Percentiles rank a stretch among this genome's conserved stretches.
Evolutionary conservation across 2,797 vertebrate genomes (phyloP).

Genomic region (Sebastiscus albofasciatus): DNA sequence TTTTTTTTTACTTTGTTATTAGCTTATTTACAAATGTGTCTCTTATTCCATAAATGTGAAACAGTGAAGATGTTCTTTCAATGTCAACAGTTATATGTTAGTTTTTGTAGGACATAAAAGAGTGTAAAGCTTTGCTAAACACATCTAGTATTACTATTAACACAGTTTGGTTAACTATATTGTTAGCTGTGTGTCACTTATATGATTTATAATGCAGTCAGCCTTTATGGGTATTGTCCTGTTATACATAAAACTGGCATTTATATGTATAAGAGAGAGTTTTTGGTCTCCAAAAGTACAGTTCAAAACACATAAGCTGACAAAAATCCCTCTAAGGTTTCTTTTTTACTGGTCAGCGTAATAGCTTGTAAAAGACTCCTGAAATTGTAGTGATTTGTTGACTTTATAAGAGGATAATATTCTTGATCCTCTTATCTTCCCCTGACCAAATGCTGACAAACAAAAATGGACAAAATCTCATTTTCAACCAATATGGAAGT

Average conservation of each 20-base stretch:
- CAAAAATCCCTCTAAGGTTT: constrained; percentile 11
- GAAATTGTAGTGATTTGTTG: constrained; percentile 40
- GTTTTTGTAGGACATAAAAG: neutral
- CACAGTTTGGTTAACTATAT: neutral
- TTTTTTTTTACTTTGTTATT: neutral
- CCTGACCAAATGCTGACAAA: constrained; percentile 55
- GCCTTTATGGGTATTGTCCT: neutral
- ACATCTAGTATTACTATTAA: neutral
- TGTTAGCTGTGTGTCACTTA: neutral
- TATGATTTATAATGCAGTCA: neutral
- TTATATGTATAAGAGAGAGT: neutral
- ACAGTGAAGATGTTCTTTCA: neutral
- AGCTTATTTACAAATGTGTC: neutral
- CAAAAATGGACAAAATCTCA: constrained; percentile 39
- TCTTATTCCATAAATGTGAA: neutral
- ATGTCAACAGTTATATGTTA: neutral
- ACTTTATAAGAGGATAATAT: constrained; percentile 57
- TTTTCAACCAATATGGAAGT: constrained; percentile 43
- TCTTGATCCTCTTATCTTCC: constrained; percentile 59
- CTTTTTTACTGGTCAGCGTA: constrained; percentile 14
- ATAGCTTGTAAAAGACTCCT: constrained; percentile 36
- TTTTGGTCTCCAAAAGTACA: neutral
- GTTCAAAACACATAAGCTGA: constrained; percentile 3
- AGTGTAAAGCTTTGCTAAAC: neutral
- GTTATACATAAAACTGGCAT: neutral